Conservation (phyloP, 2,797 vertebrate species). For the Coccyzus lansbergi region DNA sequence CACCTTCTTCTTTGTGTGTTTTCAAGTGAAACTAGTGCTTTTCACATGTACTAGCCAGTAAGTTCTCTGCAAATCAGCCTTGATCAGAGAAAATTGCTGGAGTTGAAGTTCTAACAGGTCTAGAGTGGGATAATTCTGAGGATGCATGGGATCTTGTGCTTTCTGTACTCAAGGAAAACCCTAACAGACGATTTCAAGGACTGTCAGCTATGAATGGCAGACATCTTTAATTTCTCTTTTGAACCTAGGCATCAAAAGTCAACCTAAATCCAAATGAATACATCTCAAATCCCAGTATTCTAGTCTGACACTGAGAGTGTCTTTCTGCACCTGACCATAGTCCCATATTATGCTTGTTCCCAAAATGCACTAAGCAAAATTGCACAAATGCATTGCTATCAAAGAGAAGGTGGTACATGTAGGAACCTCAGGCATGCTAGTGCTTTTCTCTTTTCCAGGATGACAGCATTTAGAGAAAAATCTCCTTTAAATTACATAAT, state of each 20-base stretch:
- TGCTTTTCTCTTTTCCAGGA: neutral
- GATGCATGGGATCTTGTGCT: rapidly evolving
- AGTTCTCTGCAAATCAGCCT: neutral
- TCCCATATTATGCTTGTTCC: neutral
- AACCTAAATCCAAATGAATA: neutral
- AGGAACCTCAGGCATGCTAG: neutral
- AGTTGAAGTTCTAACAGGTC: neutral
- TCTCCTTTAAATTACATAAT: neutral
- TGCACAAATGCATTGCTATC: neutral
- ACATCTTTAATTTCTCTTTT: neutral
- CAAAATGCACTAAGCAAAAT: neutral
- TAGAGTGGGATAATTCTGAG: neutral
- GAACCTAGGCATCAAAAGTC: neutral
- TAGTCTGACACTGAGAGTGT: neutral
- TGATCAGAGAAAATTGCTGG: neutral
- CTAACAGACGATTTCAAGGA: neutral
- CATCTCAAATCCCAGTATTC: neutral
- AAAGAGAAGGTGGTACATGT: neutral
- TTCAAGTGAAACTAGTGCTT: neutral
- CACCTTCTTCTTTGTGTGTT: neutral
- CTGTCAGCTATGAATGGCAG: neutral
- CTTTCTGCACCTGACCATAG: neutral
- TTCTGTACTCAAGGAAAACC: neutral
- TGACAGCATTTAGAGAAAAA: neutral
- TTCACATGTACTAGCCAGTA: neutral